Conservation (phyloP, 2,797 vertebrate genomes). For the Coranthus polyacanthus region DNA sequence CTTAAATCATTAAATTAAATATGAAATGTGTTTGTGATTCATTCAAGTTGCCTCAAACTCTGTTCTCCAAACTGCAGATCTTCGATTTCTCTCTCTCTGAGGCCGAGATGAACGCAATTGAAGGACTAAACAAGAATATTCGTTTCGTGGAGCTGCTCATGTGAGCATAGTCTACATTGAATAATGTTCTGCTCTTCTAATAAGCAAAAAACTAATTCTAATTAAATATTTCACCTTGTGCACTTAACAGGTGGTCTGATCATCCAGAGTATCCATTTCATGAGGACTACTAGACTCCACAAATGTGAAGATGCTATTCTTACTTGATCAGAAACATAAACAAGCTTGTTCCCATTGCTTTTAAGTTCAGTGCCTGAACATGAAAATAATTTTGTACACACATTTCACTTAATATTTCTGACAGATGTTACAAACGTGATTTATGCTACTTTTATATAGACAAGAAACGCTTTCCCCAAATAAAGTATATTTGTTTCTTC, state of each 20-base stretch:
- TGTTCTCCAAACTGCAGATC: constrained; percentile 81
- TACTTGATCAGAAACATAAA: background rate
- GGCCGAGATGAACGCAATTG: constrained; percentile 90
- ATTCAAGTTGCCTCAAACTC: background rate
- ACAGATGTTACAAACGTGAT: too few species aligned
- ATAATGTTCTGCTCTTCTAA: background rate
- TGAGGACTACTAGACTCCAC: constrained; percentile 80
- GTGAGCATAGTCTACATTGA: constrained; percentile 81
- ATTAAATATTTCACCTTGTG: constrained; percentile 6
- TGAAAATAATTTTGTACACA: background rate
- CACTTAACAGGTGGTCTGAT: constrained; percentile 82
- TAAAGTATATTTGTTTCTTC: too few species aligned
- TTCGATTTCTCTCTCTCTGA: constrained; percentile 93
- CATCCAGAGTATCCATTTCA: constrained; percentile 87
- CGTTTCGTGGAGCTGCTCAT: constrained; percentile 93
- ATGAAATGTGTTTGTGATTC: constrained; percentile 71
- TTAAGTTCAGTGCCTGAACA: background rate
- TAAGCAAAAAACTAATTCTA: background rate
- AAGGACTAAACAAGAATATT: constrained; percentile 90
- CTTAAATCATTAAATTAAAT: background rate
- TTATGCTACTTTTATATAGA: too few species aligned
- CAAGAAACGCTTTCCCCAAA: too few species aligned
- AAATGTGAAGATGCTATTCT: constrained; percentile 7
- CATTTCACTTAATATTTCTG: background rate
- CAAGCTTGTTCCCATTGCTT: background rate